These are phyloP conservation scores for Micoletzkya japonica DNA, from an alignment of 2,888 invertebrate species.

Conservation along the genomic window DNA sequence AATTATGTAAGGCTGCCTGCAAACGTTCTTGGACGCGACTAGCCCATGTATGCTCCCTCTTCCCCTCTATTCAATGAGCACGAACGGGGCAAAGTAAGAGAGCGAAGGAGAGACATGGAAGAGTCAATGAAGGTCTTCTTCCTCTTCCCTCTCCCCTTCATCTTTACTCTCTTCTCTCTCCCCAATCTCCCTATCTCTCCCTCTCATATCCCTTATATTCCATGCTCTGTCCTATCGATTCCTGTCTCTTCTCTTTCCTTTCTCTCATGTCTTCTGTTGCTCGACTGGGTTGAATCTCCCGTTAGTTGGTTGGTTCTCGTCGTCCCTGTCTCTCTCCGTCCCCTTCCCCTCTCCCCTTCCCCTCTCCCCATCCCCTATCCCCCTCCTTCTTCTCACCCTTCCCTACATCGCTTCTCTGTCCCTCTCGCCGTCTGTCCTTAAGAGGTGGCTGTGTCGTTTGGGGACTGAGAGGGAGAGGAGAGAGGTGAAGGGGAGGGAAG, in stretches of 20 bases:
- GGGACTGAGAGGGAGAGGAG: no score
- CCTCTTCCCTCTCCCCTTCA: constrained; percentile 30
- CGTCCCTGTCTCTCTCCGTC: neutral
- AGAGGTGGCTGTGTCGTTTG: neutral
- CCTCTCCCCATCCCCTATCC: neutral
- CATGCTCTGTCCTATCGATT: neutral
- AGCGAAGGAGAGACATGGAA: constrained; percentile 7
- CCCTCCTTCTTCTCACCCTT: neutral
- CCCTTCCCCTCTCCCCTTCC: neutral
- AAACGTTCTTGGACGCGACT: no score
- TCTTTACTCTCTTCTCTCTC: constrained; percentile 19
- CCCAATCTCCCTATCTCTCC: constrained; percentile 16
- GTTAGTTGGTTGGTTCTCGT: neutral
- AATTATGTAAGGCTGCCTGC: no score
- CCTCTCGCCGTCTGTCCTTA: neutral
- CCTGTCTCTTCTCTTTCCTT: constrained; percentile 9
- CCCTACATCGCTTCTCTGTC: constrained; percentile 2
- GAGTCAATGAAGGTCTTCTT: constrained; percentile 25
- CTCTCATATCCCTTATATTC: neutral
- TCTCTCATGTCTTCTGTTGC: neutral
- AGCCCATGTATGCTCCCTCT: no score
- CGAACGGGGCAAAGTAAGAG: constrained; percentile 1
- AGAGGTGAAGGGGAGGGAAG: no score
- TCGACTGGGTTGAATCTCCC: neutral
- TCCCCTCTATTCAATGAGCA: neutral